Evolutionary conservation across 2,797 vertebrate species (phyloP).

Genomic region (Chaetodon trifasciatus): DNA sequence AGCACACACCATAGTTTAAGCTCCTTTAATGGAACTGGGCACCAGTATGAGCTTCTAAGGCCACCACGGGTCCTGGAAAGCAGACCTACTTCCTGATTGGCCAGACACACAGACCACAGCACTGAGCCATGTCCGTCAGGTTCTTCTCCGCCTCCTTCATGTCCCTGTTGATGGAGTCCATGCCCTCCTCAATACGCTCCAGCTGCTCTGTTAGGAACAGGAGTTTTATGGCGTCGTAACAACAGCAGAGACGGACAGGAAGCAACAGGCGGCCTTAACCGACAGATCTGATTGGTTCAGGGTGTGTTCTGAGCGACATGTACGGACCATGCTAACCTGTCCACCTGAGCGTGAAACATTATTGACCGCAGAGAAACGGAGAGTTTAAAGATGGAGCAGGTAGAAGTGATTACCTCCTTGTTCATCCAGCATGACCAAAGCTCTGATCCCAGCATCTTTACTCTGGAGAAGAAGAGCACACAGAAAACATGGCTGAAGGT

Average conservation of each 20-base stretch:
- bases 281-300: constrained; percentile 5
- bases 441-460: constrained; percentile 88
- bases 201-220: constrained; percentile 83
- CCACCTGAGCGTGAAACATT: no score
- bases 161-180: constrained; percentile 88
- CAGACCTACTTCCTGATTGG: constrained; percentile 82
- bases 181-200: constrained; percentile 86
- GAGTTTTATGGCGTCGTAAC: background rate
- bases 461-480: constrained; percentile 75
- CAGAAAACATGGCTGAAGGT: background rate
- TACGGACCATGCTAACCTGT: no score
- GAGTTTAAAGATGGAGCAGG: no score
- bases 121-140: constrained; percentile 85
- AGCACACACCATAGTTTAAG: no score
- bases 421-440: constrained; percentile 90
- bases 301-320: background rate
- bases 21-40: constrained; percentile 50
- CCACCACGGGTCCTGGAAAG: background rate
- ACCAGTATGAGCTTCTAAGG: background rate
- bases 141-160: constrained; percentile 89
- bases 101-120: constrained; percentile 83
- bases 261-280: background rate
- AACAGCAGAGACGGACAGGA: background rate
- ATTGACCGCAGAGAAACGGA: background rate
- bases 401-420: constrained; percentile 85